These are phyloP conservation scores for Neogobius melanostomus DNA, from an alignment of 2,113 vertebrate species.

Conservation along the genomic window DNA sequence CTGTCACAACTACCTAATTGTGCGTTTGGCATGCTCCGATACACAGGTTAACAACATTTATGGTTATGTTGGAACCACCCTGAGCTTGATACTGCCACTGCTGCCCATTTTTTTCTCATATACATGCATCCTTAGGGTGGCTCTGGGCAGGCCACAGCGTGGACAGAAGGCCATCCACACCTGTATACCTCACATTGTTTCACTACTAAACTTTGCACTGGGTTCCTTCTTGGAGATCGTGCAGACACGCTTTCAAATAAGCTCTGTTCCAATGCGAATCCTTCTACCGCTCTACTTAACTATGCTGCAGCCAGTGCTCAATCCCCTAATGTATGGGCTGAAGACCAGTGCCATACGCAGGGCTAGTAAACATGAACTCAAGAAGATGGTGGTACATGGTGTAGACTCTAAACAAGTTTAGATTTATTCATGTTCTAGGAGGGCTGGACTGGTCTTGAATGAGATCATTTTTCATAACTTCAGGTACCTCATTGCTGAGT, in stretches of 20 bases:
- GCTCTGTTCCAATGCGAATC: slow-evolving; percentile 29
- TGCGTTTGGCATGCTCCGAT: background rate
- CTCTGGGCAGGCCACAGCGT: background rate
- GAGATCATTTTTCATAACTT: background rate
- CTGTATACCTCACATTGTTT: slow-evolving; percentile 51
- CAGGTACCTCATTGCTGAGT: too few relatives aligned
- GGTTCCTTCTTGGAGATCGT: slow-evolving; percentile 43
- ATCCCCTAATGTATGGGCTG: slow-evolving; percentile 54
- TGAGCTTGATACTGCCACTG: background rate
- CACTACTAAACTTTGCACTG: slow-evolving; percentile 49
- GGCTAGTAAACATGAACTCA: background rate
- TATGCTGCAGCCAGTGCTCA: slow-evolving; percentile 39
- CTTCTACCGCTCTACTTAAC: slow-evolving; percentile 51
- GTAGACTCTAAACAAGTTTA: too few relatives aligned
- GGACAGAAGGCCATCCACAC: background rate
- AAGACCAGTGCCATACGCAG: background rate
- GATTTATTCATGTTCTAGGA: too few relatives aligned
- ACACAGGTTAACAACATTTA: background rate
- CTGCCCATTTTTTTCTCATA: background rate
- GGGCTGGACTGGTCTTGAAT: too few relatives aligned
- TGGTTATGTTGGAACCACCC: background rate
- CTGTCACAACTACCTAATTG: background rate
- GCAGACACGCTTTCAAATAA: slow-evolving; percentile 45
- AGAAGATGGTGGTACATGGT: background rate
- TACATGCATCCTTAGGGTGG: background rate